Conservation (phyloP, 2,113 vertebrate genomes). For the Lipotes vexillifer region DNA sequence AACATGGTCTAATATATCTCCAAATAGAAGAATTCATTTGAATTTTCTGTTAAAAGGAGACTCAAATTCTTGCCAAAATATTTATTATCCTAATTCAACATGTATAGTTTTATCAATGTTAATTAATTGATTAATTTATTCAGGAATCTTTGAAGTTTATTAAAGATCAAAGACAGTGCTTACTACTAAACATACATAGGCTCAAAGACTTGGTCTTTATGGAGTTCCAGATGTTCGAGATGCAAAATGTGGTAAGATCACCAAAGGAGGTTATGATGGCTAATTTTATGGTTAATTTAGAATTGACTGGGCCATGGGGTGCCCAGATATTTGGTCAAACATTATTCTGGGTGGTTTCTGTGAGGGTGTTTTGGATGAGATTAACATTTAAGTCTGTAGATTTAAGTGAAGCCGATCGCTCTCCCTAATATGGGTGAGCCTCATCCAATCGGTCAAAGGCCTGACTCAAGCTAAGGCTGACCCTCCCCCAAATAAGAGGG, state of each 20-base stretch:
- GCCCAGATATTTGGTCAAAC: not conserved
- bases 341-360: too few relatives aligned
- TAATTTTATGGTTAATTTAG: not conserved
- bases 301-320: not conserved
- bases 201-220: not conserved
- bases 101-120: not conserved
- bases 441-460: too few relatives aligned
- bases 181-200: not conserved
- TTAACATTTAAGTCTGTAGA: too few relatives aligned
- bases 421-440: too few relatives aligned
- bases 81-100: not conserved
- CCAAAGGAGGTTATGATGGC: too few relatives aligned
- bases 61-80: not conserved
- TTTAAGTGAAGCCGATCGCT: too few relatives aligned
- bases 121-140: not conserved
- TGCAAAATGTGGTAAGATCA: not conserved
- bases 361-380: too few relatives aligned
- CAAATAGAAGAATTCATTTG: not conserved
- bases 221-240: not conserved
- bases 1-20: not conserved
- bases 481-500: too few relatives aligned
- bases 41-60: not conserved
- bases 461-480: too few relatives aligned
- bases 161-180: not conserved
- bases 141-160: not conserved